Percentiles rank a stretch among this genome's conserved stretches.
Evolutionary conservation across 2,797 vertebrate genomes (phyloP).

Genomic region (Cephalopachus bancanus): DNA sequence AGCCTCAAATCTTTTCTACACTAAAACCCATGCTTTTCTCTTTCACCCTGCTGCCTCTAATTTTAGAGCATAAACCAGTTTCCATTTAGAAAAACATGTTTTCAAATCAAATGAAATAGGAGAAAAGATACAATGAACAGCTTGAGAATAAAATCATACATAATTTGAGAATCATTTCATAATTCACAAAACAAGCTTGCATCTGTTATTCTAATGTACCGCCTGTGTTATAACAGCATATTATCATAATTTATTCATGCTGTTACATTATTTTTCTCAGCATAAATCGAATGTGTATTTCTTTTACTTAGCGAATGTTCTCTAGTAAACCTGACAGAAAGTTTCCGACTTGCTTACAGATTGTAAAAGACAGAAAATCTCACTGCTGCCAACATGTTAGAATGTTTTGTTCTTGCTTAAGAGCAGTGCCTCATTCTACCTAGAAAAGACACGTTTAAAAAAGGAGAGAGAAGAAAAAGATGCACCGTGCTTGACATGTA

Average conservation of each 20-base stretch:
- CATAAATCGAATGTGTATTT: conserved; percentile 69
- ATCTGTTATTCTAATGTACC: conserved; percentile 76
- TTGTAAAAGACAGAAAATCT: conserved; percentile 47
- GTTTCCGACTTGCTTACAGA: conserved; percentile 8
- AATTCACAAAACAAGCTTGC: conserved; percentile 81
- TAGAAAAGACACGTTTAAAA: neutral
- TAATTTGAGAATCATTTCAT: conserved; percentile 79
- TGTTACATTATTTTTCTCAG: conserved; percentile 56
- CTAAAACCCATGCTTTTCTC: conserved; percentile 7
- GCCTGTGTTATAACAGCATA: conserved; percentile 65
- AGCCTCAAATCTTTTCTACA: conserved; percentile 22
- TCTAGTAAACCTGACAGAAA: conserved; percentile 61
- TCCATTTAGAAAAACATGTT: conserved; percentile 68
- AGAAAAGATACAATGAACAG: conserved; percentile 73
- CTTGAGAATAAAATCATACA: conserved; percentile 78
- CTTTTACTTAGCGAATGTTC: conserved; percentile 64
- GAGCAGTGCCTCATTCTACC: neutral
- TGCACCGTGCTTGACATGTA: neutral
- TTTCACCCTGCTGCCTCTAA: conserved; percentile 68
- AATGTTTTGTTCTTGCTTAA: neutral
- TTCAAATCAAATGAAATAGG: conserved; percentile 79
- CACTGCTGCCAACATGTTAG: neutral
- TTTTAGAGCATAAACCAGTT: conserved; percentile 69
- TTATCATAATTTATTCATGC: conserved; percentile 82
- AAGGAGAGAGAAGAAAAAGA: neutral